Percentiles rank a stretch among this genome's conserved stretches.
Conservation (phyloP, 1,140 invertebrate genomes). For the Leptopilina clavipes region DNA sequence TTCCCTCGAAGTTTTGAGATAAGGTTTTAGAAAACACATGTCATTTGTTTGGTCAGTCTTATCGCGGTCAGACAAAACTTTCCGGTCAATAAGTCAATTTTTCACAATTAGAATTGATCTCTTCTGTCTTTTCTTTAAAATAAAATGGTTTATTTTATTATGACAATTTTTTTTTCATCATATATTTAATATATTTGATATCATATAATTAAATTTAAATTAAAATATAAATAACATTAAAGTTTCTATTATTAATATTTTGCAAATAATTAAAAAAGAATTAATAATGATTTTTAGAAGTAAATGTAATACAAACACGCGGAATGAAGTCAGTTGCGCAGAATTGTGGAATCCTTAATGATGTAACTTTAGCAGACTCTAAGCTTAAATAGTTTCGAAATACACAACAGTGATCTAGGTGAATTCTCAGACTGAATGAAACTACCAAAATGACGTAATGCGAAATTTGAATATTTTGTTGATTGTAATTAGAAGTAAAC, state of each 20-base stretch:
- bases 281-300: background rate
- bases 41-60: conserved; percentile 15
- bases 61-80: background rate
- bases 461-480: conserved; percentile 26
- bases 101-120: too few species aligned
- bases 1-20: background rate
- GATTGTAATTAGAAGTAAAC: background rate
- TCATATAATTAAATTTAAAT: too few species aligned
- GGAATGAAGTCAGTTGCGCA: conserved; percentile 2
- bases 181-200: too few species aligned
- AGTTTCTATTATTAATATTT: too few species aligned
- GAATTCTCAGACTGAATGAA: conserved; percentile 27
- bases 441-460: background rate
- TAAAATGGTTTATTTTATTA: too few species aligned
- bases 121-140: too few species aligned
- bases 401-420: conserved; percentile 17
- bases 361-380: conserved; percentile 29
- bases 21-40: conserved; percentile 12
- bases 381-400: conserved; percentile 28
- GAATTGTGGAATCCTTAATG: conserved; percentile 26
- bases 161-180: too few species aligned
- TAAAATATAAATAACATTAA: too few species aligned
- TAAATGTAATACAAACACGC: background rate
- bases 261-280: background rate
- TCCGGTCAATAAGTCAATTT: background rate